Evolutionary conservation across 2,797 vertebrate genomes (phyloP).

Genomic region (Phaenicophaeus curvirostris): DNA sequence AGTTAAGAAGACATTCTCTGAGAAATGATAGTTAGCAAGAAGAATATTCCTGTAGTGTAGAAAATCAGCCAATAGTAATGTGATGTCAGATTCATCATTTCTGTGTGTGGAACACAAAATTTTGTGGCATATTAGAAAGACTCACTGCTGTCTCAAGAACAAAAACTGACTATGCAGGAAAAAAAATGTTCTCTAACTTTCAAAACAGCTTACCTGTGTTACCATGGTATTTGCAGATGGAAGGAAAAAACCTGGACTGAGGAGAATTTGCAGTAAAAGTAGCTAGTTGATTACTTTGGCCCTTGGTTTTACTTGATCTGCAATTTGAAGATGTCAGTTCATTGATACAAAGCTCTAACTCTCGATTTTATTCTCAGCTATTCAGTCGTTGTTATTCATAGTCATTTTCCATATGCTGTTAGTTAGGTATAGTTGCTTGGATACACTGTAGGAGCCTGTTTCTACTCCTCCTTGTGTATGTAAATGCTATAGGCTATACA

Average conservation of each 20-base stretch:
- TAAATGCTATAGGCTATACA: background rate
- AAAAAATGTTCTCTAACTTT: background rate
- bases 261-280: background rate
- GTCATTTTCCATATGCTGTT: background rate
- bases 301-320: background rate
- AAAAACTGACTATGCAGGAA: background rate
- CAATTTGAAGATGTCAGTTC: background rate
- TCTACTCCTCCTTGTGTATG: background rate
- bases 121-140: background rate
- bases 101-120: background rate
- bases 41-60: background rate
- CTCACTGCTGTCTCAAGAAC: background rate
- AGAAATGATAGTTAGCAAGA: background rate
- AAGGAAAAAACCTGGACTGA: background rate
- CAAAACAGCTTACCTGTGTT: background rate
- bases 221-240: background rate
- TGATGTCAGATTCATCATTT: background rate
- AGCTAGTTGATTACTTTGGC: background rate
- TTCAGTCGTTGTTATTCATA: background rate
- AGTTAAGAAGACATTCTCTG: background rate
- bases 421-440: background rate
- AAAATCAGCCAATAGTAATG: background rate
- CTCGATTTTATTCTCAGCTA: background rate
- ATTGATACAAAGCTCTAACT: background rate
- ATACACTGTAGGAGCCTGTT: background rate